Evolutionary conservation across 1,140 invertebrate genomes (phyloP).

Genomic region (Orius insidiosus): DNA sequence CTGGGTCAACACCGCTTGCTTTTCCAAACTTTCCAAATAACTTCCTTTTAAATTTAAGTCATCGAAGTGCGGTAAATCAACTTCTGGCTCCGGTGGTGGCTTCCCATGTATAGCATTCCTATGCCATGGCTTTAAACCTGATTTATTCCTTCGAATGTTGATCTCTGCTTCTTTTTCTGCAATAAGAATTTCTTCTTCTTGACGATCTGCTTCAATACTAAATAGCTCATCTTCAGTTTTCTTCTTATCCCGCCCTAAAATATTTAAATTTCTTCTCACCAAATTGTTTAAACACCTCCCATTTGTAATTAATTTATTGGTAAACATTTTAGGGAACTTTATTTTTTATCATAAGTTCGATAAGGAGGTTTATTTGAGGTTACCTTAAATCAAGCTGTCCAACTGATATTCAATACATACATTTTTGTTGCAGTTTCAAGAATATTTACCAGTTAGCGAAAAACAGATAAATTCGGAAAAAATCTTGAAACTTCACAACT

Average conservation of each 20-base stretch:
- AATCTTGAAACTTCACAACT: no score
- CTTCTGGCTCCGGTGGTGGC: constrained; percentile 30
- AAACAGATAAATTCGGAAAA: no score
- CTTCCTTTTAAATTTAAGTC: constrained; percentile 34
- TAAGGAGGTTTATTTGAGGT: no score
- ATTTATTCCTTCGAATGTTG: constrained; percentile 36
- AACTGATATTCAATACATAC: no score
- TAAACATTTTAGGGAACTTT: no score
- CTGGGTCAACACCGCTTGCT: constrained; percentile 24
- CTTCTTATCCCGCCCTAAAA: neutral
- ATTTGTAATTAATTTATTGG: no score
- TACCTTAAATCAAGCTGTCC: no score
- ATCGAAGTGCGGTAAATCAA: constrained; percentile 30
- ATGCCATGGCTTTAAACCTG: constrained; percentile 31
- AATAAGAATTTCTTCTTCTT: constrained; percentile 1
- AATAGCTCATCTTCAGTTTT: neutral
- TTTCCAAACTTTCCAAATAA: constrained; percentile 39
- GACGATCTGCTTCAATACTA: constrained; percentile 1
- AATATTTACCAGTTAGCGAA: no score
- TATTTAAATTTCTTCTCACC: no score
- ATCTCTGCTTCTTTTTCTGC: constrained; percentile 21
- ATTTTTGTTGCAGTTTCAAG: no score
- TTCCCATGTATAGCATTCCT: constrained; percentile 32
- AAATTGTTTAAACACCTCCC: no score
- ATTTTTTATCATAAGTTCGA: no score